These are phyloP conservation scores for Dynastes tityus DNA, from an alignment of 2,888 invertebrate species.

Conservation along the genomic window DNA sequence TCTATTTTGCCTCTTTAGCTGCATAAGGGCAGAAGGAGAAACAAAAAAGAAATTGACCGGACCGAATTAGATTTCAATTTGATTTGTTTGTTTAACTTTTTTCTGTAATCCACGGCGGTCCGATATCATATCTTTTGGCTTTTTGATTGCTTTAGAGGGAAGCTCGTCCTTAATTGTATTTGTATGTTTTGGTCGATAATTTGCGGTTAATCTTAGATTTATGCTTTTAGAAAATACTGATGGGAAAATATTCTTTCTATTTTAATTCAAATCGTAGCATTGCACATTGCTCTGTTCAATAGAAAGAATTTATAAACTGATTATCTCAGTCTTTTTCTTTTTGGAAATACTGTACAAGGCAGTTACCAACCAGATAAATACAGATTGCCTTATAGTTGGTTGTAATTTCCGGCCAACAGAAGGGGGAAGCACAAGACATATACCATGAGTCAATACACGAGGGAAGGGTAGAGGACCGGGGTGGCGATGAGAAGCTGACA, in stretches of 20 bases:
- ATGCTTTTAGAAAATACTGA: background rate
- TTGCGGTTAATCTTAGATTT: background rate
- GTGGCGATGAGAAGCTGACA: no score
- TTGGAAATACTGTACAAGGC: no score
- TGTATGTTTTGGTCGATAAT: background rate
- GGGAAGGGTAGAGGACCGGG: no score
- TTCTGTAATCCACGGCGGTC: background rate
- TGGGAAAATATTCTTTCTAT: background rate
- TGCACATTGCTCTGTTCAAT: no score
- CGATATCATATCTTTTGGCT: slow-evolving; percentile 19
- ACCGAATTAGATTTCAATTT: slow-evolving; percentile 19
- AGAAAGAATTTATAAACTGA: no score
- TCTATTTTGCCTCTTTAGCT: slow-evolving; percentile 40
- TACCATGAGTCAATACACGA: no score
- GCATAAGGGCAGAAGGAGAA: slow-evolving; percentile 25
- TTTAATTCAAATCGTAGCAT: no score
- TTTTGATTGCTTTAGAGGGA: slow-evolving; percentile 14
- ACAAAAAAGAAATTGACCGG: slow-evolving; percentile 23
- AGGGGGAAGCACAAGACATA: no score
- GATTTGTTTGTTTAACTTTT: slow-evolving; percentile 37
- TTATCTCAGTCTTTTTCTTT: no score
- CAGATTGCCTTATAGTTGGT: no score
- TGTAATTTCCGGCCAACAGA: no score
- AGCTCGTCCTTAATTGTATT: slow-evolving; percentile 21
- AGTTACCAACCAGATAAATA: no score